Conservation (phyloP, 1,140 invertebrate genomes). For the Drosophila varians region DNA sequence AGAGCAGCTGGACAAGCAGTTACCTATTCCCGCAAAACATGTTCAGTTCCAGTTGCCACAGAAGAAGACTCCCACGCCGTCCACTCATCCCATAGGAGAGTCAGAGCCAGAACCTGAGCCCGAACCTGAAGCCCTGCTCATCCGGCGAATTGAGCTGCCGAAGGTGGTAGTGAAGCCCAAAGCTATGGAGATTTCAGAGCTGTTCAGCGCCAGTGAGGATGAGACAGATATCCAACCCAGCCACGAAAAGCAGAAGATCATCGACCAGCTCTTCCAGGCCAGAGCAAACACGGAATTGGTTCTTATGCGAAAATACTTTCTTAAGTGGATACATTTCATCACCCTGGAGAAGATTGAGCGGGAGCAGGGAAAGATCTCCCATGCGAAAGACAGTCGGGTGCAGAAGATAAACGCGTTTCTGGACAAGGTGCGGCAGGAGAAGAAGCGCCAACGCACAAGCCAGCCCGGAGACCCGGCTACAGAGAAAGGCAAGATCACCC, state of each 20-base stretch:
- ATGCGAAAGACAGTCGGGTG: slow-evolving; percentile 51
- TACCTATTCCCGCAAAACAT: slow-evolving; percentile 25
- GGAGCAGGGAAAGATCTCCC: slow-evolving; percentile 36
- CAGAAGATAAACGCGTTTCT: slow-evolving; percentile 83
- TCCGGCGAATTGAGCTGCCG: slow-evolving; percentile 60
- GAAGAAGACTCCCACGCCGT: slow-evolving; percentile 17
- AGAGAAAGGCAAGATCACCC: slow-evolving; percentile 20
- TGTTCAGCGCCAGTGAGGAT: slow-evolving; percentile 36
- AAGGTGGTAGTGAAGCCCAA: slow-evolving; percentile 59
- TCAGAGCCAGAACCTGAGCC: slow-evolving; percentile 5
- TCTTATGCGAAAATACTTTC: slow-evolving; percentile 80
- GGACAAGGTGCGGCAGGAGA: slow-evolving; percentile 81
- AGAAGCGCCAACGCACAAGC: slow-evolving; percentile 48
- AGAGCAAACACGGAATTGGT: slow-evolving; percentile 37
- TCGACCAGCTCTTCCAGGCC: slow-evolving; percentile 65
- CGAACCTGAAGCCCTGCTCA: slow-evolving; percentile 43
- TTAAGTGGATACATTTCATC: slow-evolving; percentile 80
- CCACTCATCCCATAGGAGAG: not conserved
- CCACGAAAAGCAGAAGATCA: slow-evolving; percentile 70
- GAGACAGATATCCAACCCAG: not conserved
- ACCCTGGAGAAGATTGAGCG: slow-evolving; percentile 74
- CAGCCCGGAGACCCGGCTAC: not conserved
- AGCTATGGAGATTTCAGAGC: not conserved
- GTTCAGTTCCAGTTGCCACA: slow-evolving; percentile 63
- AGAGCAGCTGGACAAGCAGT: slow-evolving; percentile 24